A percentile compares a stretch with the other conserved stretches of the same genome.
Conservation (phyloP, 2,888 invertebrate species). For the Bruchidius siliquastri region DNA sequence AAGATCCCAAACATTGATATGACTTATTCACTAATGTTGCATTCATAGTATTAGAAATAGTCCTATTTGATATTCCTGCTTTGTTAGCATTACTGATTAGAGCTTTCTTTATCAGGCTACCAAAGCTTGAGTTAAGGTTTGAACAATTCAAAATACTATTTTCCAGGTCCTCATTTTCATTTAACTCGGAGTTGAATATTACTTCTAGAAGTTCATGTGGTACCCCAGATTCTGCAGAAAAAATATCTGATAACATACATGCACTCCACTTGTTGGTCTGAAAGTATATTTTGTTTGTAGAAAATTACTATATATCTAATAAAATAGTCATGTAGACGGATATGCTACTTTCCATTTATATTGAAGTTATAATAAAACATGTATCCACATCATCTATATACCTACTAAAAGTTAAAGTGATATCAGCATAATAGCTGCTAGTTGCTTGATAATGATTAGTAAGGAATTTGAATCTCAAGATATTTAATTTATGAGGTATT, state of each 20-base stretch:
- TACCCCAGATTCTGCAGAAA: slow-evolving; percentile 11
- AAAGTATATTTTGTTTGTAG: no score
- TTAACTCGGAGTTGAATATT: slow-evolving; percentile 19
- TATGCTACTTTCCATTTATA: no score
- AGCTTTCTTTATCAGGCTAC: slow-evolving; percentile 35
- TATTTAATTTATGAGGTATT: no score
- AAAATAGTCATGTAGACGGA: no score
- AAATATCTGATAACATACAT: neutral
- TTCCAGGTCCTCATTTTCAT: slow-evolving; percentile 16
- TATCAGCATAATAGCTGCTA: no score
- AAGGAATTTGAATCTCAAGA: no score
- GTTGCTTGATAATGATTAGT: no score
- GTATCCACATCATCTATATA: no score
- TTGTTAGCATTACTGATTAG: slow-evolving; percentile 39
- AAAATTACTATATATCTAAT: no score
- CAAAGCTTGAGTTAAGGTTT: slow-evolving; percentile 30
- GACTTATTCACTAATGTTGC: slow-evolving; percentile 16
- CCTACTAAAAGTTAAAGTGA: no score
- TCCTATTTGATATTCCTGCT: slow-evolving; percentile 16
- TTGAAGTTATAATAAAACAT: no score
- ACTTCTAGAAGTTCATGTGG: slow-evolving; percentile 32
- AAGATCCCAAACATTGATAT: slow-evolving; percentile 48
- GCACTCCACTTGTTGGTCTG: neutral
- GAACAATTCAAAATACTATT: slow-evolving; percentile 21
- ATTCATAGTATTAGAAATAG: slow-evolving; percentile 17